phyloP scores from a whole-genome alignment of 2,797 vertebrate species.

The Helostoma temminkii region DNA sequence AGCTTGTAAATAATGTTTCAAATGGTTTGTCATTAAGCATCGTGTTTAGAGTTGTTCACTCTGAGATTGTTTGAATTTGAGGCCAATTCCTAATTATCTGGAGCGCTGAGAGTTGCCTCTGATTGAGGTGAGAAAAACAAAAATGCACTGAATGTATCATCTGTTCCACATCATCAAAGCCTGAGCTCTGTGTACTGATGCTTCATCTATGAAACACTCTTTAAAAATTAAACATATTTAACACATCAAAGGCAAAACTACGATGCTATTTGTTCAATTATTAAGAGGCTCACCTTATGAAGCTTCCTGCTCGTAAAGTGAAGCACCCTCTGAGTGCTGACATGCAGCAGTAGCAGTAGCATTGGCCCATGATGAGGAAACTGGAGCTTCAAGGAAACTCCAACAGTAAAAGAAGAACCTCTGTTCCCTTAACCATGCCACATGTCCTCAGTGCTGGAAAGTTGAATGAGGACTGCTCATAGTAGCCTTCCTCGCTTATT shows the following conservation, averaged over 20 bases:
- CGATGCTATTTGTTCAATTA: slow-evolving; percentile 73
- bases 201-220: slow-evolving; percentile 49
- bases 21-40: slow-evolving; percentile 13
- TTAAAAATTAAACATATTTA: slow-evolving; percentile 70
- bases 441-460: too few relatives aligned
- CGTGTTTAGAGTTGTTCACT: slow-evolving; percentile 3
- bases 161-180: slow-evolving; percentile 59
- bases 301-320: too few relatives aligned
- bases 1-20: slow-evolving; percentile 13
- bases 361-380: not conserved
- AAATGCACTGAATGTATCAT: slow-evolving; percentile 42
- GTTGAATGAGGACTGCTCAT: too few relatives aligned
- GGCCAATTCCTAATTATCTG: slow-evolving; percentile 46
- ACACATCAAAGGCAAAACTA: slow-evolving; percentile 69
- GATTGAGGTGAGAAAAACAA: slow-evolving; percentile 29
- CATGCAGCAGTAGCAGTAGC: too few relatives aligned
- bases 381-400: too few relatives aligned
- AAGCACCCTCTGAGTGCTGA: too few relatives aligned
- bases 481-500: too few relatives aligned
- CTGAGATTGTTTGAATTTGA: slow-evolving; percentile 25
- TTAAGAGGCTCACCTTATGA: slow-evolving; percentile 36
- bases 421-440: too few relatives aligned
- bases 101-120: slow-evolving; percentile 14
- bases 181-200: slow-evolving; percentile 11
- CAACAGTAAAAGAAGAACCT: too few relatives aligned